phyloP scores from a whole-genome alignment of 92 coral and sea anemone genomes.

The Siderastrea radians region DNA sequence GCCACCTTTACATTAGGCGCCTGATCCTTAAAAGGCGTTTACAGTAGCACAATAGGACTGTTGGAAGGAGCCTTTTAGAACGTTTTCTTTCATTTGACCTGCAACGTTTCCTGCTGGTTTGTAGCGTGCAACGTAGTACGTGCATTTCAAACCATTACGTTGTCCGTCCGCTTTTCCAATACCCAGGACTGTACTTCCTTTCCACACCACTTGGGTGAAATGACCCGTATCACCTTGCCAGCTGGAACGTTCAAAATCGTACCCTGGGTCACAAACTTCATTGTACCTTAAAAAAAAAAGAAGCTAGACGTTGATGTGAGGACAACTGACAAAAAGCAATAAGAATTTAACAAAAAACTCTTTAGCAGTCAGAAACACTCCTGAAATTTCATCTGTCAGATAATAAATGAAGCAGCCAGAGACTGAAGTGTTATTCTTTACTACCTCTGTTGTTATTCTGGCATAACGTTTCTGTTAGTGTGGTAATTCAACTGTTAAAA shows the following conservation, averaged over 20 bases:
- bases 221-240: conserved; percentile 30
- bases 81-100: neutral
- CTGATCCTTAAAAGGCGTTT: neutral
- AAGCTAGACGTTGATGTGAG: too few species aligned
- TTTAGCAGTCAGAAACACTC: too few species aligned
- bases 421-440: too few species aligned
- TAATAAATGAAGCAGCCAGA: too few species aligned
- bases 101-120: neutral
- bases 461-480: too few species aligned
- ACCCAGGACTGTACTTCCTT: conserved; percentile 37
- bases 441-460: too few species aligned
- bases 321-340: too few species aligned
- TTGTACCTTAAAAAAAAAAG: conserved; percentile 28
- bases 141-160: conserved; percentile 26
- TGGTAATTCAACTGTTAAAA: too few species aligned
- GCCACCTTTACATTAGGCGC: neutral
- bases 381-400: too few species aligned
- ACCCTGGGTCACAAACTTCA: conserved; percentile 39
- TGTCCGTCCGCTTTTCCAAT: conserved; percentile 31
- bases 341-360: too few species aligned
- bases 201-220: conserved; percentile 72
- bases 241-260: neutral
- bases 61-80: neutral
- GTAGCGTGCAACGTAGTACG: neutral
- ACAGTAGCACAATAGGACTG: neutral